Percentiles rank a stretch among this genome's conserved stretches.
These are phyloP conservation scores for Zeugodacus cucurbitae DNA, from an alignment of 1,140 invertebrate genomes.

Conservation along the genomic window DNA sequence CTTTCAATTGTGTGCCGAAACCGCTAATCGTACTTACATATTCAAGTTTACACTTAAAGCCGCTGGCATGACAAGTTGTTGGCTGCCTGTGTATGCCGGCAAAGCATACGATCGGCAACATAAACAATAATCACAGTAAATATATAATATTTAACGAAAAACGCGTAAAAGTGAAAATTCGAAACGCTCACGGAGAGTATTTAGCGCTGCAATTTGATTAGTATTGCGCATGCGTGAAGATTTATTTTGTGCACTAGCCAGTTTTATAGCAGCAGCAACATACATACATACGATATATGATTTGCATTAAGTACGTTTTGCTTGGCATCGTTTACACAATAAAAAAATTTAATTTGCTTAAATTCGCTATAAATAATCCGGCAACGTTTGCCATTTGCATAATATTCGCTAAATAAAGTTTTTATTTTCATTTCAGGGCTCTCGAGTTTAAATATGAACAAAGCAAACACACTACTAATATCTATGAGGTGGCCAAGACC, in stretches of 20 bases:
- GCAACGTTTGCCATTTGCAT: neutral
- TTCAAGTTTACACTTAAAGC: neutral
- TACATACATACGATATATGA: neutral
- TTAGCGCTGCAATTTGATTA: too few species aligned
- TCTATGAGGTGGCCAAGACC: conserved; percentile 53
- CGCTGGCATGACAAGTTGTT: neutral
- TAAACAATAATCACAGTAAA: neutral
- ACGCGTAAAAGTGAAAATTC: neutral
- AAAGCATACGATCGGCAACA: neutral
- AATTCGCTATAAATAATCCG: conserved; percentile 7
- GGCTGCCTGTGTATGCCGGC: neutral
- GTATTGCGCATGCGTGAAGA: neutral
- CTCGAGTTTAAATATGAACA: conserved; percentile 59
- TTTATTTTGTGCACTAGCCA: neutral
- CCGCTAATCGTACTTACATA: neutral
- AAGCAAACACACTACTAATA: conserved; percentile 55
- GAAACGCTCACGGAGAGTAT: too few species aligned
- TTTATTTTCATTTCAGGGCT: conserved; percentile 51
- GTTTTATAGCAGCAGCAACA: neutral
- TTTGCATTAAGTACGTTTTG: neutral
- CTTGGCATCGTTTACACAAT: neutral
- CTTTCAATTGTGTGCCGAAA: neutral
- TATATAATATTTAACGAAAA: neutral
- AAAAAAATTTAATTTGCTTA: neutral
- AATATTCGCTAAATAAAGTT: neutral